Evolutionary conservation across 2,888 invertebrate species (phyloP), one percentile per base, ranked within the genome.

Genomic region (Amiota mariae): DNA sequence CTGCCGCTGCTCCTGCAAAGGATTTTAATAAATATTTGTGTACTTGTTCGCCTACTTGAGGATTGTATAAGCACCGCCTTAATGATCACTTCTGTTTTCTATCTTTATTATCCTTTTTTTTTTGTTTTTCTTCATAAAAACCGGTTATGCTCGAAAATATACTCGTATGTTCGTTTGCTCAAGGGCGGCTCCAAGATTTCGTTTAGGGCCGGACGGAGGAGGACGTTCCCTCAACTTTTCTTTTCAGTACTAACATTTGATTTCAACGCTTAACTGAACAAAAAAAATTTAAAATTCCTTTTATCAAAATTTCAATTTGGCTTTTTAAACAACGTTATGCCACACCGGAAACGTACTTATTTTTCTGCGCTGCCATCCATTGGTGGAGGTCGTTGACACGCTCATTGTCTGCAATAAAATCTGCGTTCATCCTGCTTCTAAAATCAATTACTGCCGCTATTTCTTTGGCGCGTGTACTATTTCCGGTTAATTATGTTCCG

Each of bases 401-500:
- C 79, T 81, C 81, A 83, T 81, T 80, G 77, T 76, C 51, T 54
- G 57, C 68, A 63, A 46, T 71, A 59, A 67, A 46, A 61, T 72
- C 18, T n/a, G 68, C 59, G 70, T 57, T 73, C 59, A 49, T 70
- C 46, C 24, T 12, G 20, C 54, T 49, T 57, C 72, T 64, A 36
- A 64, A 47, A 46, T 24, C 63, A 15, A 46, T 46, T 71, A 67
- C 73, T 76, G 71, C 75, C 70, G 63, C 78, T 77, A 51, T 36
- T 36, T 51, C 8, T 49, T 79, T 87, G 89, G 85, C 90, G 90
- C 90, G 90, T 90, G 90, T 88, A 86, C 85, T 79, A 89, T 85
- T 90, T 90, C 90, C 90, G 87, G 88, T 89, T 89, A 88, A 88
- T 90, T 88, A 89, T 80, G 81, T 84, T 80, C 73, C 77, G 74